Conservation (phyloP, 2,113 vertebrate species). For the Telmatochromis brichardi region DNA sequence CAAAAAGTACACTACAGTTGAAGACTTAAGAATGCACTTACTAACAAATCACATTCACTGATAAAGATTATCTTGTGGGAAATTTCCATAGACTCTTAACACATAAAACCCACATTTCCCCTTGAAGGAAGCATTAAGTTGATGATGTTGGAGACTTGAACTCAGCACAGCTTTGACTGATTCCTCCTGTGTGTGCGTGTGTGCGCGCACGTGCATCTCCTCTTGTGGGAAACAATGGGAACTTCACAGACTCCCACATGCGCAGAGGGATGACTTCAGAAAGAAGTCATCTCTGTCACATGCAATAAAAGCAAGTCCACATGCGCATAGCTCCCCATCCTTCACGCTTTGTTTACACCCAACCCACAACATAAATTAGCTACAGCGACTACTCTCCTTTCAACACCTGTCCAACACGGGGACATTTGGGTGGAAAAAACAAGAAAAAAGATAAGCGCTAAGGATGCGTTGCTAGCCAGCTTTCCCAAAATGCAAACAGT, state of each 20-base stretch:
- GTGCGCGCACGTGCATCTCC: not conserved
- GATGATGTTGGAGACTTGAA: constrained; percentile 31
- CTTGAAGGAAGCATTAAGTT: constrained; percentile 10
- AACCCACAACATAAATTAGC: constrained; percentile 56
- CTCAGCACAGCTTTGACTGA: constrained; percentile 27
- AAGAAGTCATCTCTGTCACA: constrained; percentile 62
- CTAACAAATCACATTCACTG: not conserved
- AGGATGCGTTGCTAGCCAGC: not conserved
- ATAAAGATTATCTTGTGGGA: constrained; percentile 12
- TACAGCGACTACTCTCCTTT: constrained; percentile 12
- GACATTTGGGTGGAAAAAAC: not conserved
- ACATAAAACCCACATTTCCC: constrained; percentile 8
- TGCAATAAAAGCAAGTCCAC: constrained; percentile 57
- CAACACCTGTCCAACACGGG: constrained; percentile 6
- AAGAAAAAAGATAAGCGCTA: not conserved
- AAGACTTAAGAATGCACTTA: not conserved
- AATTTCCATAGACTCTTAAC: constrained; percentile 3
- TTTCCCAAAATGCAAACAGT: not conserved
- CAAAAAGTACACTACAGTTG: not conserved
- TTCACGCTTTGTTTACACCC: constrained; percentile 36
- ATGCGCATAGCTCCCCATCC: constrained; percentile 26
- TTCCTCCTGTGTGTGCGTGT: not conserved
- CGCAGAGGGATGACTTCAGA: constrained; percentile 51
- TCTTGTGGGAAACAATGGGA: constrained; percentile 38
- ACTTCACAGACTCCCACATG: constrained; percentile 38